Evolutionary conservation across 1,140 invertebrate genomes (phyloP).

Genomic region (Bombus affinis): DNA sequence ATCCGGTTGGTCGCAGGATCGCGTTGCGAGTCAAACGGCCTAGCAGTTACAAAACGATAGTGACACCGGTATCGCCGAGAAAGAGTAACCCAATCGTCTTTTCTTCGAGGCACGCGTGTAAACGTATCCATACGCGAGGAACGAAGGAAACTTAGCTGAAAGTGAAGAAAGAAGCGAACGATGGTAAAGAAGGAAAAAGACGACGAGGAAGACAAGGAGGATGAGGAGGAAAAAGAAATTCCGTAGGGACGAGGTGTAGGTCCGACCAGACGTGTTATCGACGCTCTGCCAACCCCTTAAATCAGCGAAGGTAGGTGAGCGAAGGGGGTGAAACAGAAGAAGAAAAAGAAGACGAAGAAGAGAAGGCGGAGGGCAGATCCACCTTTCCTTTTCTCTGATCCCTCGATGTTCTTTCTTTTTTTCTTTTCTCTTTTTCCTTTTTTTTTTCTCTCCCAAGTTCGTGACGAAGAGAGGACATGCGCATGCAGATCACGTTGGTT

Average conservation of each 20-base stretch:
- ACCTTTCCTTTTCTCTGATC: constrained; percentile 1
- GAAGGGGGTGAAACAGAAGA: constrained; percentile 19
- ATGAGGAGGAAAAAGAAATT: constrained; percentile 50
- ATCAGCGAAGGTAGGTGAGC: constrained; percentile 60
- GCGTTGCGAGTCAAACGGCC: constrained; percentile 12
- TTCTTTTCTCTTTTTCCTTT: not conserved
- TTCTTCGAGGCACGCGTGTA: constrained; percentile 50
- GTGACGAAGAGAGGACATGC: constrained; percentile 75
- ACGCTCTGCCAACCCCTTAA: constrained; percentile 68
- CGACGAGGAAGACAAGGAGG: constrained; percentile 18
- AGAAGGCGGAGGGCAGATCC: not conserved
- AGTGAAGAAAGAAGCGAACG: constrained; percentile 22
- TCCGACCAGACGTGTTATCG: constrained; percentile 63
- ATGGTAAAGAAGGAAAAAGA: constrained; percentile 38
- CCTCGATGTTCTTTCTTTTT: not conserved
- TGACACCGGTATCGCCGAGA: constrained; percentile 34
- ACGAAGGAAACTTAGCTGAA: not conserved
- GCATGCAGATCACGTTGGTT: constrained; percentile 81
- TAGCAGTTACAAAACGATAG: constrained; percentile 34
- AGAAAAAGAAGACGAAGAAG: constrained; percentile 14
- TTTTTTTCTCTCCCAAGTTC: constrained; percentile 20
- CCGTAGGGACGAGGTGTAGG: constrained; percentile 22
- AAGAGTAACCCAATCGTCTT: constrained; percentile 53
- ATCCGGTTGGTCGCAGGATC: not conserved
- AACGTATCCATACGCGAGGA: constrained; percentile 33